Conservation (phyloP, 2,888 invertebrate genomes). For the Tetragnatha montana region DNA sequence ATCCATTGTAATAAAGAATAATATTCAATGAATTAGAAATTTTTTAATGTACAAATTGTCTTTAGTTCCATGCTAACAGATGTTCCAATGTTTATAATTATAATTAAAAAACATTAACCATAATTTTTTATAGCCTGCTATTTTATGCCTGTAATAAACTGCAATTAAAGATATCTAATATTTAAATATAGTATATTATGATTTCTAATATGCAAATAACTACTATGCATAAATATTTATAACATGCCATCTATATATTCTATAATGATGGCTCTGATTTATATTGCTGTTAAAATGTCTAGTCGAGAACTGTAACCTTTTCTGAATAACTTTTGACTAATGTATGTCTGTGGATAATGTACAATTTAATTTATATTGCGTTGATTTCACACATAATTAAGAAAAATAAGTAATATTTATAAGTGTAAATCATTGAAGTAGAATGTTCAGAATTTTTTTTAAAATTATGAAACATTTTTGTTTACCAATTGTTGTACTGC, state of each 20-base stretch:
- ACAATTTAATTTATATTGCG: slow-evolving; percentile 1
- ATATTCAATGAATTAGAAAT: no score
- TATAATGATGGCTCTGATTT: slow-evolving; percentile 18
- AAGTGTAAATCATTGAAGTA: slow-evolving; percentile 40
- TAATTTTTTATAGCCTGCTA: no score
- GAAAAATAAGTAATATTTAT: slow-evolving; percentile 18
- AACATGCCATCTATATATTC: background rate
- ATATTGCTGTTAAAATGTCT: slow-evolving; percentile 27
- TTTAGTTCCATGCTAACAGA: no score
- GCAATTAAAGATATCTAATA: no score
- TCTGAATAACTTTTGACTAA: background rate
- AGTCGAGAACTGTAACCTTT: slow-evolving; percentile 13
- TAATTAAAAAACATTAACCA: no score
- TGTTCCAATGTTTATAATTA: no score
- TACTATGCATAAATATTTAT: no score
- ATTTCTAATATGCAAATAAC: no score
- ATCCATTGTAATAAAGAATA: no score
- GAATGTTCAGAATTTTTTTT: slow-evolving; percentile 27
- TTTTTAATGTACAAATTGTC: no score
- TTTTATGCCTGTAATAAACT: no score
- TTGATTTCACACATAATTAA: slow-evolving; percentile 12
- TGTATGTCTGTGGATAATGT: background rate
- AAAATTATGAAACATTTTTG: slow-evolving; percentile 46
- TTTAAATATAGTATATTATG: no score
- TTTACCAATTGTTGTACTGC: slow-evolving; percentile 56